phyloP scores from a whole-genome alignment of 2,797 vertebrate genomes.

The Artibeus jamaicensis region DNA sequence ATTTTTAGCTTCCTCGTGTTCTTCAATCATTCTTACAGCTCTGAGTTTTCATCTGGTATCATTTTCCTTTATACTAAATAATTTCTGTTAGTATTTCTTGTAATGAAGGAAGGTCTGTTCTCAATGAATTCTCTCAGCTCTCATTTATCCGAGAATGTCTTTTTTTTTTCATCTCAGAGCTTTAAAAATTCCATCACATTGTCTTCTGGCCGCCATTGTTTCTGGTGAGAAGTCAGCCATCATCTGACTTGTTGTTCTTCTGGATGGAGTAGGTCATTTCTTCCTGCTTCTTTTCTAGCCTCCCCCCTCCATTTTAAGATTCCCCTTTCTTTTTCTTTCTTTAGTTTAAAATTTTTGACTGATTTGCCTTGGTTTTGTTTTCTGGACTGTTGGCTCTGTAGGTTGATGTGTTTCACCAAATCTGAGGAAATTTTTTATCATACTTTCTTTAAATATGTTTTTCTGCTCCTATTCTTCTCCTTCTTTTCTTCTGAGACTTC shows the following conservation, averaged over 20 bases:
- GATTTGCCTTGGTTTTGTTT: background rate
- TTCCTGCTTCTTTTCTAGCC: background rate
- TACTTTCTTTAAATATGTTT: background rate
- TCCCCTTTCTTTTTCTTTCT: background rate
- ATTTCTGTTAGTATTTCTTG: background rate
- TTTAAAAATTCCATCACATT: background rate
- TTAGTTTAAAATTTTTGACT: background rate
- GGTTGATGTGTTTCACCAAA: background rate
- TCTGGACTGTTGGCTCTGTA: background rate
- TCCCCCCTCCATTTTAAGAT: background rate
- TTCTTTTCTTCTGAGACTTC: background rate
- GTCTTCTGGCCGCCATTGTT: background rate
- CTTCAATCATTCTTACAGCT: background rate
- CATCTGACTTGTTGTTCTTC: background rate
- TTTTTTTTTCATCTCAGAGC: background rate
- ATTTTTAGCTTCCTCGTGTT: background rate
- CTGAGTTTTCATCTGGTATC: background rate
- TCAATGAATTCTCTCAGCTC: background rate
- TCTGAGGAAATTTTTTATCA: background rate
- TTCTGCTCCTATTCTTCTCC: background rate
- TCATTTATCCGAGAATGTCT: background rate
- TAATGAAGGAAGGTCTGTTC: background rate
- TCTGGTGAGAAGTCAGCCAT: background rate
- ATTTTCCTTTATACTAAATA: background rate
- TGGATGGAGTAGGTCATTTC: background rate